Conservation (phyloP, 64 coral and sea anemone species). For the Dendronephthya gigantea region DNA sequence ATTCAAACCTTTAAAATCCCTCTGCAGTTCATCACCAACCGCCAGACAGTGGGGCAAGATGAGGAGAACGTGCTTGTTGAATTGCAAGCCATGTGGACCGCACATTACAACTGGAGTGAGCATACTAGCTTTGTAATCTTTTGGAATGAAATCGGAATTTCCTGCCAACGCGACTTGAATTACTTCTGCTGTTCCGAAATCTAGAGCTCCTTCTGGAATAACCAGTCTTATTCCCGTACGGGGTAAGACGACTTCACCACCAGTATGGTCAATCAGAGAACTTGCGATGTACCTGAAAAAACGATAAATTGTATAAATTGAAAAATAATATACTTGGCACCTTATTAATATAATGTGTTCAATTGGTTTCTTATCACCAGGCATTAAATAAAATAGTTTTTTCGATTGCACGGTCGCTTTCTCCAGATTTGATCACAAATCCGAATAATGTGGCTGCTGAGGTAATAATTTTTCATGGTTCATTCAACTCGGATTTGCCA, state of each 20-base stretch:
- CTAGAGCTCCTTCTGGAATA: background rate
- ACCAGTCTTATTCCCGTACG: background rate
- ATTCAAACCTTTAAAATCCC: background rate
- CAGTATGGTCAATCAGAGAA: background rate
- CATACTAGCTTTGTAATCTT: background rate
- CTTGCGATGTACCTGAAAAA: background rate
- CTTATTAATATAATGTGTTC: too few relatives aligned
- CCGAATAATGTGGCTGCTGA: too few relatives aligned
- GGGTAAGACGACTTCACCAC: background rate
- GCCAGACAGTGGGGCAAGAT: background rate
- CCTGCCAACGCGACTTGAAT: background rate
- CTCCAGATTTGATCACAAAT: too few relatives aligned
- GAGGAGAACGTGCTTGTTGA: background rate
- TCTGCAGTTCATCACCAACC: background rate
- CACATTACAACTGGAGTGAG: background rate
- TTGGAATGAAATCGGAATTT: background rate
- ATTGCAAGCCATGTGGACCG: slow-evolving; percentile 1
- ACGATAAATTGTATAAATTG: too few relatives aligned
- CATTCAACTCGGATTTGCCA: too few relatives aligned
- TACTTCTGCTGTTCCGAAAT: background rate
- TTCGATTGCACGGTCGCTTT: too few relatives aligned
- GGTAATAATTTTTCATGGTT: too few relatives aligned
- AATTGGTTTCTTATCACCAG: too few relatives aligned
- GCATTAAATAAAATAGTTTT: too few relatives aligned
- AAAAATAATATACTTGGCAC: too few relatives aligned